Percentiles rank a stretch among this genome's conserved stretches.
Evolutionary conservation across 1,140 invertebrate species (phyloP).

Genomic region (Portunus trituberculatus): DNA sequence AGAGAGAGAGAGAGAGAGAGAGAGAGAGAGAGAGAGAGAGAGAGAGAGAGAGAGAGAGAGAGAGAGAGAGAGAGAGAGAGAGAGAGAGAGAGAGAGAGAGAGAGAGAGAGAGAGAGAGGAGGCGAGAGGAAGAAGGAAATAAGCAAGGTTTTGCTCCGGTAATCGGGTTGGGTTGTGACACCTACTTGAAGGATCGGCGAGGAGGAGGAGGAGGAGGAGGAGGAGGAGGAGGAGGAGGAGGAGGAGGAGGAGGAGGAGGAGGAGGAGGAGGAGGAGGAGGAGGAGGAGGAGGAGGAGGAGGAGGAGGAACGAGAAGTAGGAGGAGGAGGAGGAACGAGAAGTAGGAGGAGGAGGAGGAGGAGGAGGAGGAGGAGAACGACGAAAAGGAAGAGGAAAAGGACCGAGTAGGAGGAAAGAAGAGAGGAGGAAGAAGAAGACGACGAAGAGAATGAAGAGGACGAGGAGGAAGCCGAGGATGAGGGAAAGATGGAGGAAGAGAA

Average conservation of each 20-base stretch:
- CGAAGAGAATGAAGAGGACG: background rate
- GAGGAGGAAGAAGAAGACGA: background rate
- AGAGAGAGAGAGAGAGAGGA: background rate
- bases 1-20: background rate
- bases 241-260: background rate
- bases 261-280: conserved; percentile 8
- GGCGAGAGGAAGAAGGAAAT: background rate
- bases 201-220: background rate
- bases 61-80: background rate
- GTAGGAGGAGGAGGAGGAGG: background rate
- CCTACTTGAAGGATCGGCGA: background rate
- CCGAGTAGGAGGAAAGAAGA: background rate
- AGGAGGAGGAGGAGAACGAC: background rate
- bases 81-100: background rate
- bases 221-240: background rate
- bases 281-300: background rate
- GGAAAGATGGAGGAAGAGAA: background rate
- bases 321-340: background rate
- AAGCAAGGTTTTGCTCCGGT: conserved; percentile 24
- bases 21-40: background rate
- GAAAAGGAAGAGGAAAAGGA: too few species aligned
- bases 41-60: conserved; percentile 11
- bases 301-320: background rate
- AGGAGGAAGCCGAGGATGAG: background rate
- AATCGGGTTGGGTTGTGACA: conserved; percentile 4